Evolutionary conservation across 2,797 vertebrate species (phyloP), one percentile per base, ranked within the genome.

Genomic region (Gobionotothen gibberifrons): DNA sequence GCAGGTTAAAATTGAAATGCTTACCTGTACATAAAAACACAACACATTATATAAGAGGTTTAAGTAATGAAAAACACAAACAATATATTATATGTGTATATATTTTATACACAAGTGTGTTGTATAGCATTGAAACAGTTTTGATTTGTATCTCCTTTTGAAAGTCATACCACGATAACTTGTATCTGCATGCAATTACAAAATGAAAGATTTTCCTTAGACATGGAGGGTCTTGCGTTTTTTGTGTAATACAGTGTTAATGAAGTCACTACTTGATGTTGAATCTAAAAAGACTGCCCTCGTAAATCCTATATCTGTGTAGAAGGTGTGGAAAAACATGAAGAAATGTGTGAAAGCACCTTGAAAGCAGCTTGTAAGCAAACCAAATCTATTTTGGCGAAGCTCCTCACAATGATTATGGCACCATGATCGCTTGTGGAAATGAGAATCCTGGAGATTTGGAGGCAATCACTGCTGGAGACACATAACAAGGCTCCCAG

Each of bases 361-460:
- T 51, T 39, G 8, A 60, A 70, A 69, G 17, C 49, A 58, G 57
- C 63, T 69, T 55, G 36, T 68, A 62, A 76, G 75, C 58, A 79
- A 79, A 78, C 49, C 14, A 22, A 57, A 81, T 62, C 49, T 54
- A 22, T 77, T 26, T 54, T 32, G 48, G 26, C 19, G 11, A 22
- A 29, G 54, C 54, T 74, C 67, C 52, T 68, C 51, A 46, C 57
- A 48, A 43, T 82, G 62, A 78, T 83, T 79, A 49, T 60, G 49
- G 76, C 17, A 16, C 53, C 49, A 22, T 58, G 70, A 76, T 75
- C 9, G n/a, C 72, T 69, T 63, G 66, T 76, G 85, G 76, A 88
- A 88, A 87, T 74, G 42, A 76, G 78, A 83, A 69, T 74, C 48
- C 69, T 79, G 78, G 70, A 82, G 72, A 71, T 78, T 81, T 86